A percentile compares a stretch with the other conserved stretches of the same genome.
Conservation (phyloP, 1,140 invertebrate species). For the Hestina assimilis region DNA sequence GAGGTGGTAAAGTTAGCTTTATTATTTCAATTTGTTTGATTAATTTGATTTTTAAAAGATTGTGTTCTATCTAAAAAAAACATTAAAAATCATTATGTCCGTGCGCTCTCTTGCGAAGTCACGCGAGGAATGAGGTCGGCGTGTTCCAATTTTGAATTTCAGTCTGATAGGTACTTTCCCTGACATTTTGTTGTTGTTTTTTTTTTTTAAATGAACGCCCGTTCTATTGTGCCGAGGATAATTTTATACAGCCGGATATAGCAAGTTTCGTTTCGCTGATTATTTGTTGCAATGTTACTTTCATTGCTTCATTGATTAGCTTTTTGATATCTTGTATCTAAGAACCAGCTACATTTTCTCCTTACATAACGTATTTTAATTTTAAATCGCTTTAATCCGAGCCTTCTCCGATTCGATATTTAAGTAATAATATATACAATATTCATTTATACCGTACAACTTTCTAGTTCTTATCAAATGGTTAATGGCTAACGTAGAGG, state of each 20-base stretch:
- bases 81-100: conserved; percentile 59
- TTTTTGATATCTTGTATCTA: conserved; percentile 3
- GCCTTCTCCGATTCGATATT: not conserved
- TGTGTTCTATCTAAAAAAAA: conserved; percentile 49
- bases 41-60: not conserved
- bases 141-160: conserved; percentile 72
- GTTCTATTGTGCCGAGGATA: conserved; percentile 16
- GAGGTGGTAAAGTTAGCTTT: no score
- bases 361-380: conserved; percentile 22
- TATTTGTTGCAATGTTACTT: conserved; percentile 18
- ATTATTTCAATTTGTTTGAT: no score
- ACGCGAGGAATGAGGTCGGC: conserved; percentile 59
- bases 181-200: conserved; percentile 45
- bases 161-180: conserved; percentile 60
- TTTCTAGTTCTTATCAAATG: no score
- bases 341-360: conserved; percentile 18
- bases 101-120: conserved; percentile 53
- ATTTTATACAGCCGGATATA: conserved; percentile 19
- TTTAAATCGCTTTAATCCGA: conserved; percentile 1
- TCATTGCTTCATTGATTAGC: conserved; percentile 23
- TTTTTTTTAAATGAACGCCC: conserved; percentile 13
- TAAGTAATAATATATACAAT: no score
- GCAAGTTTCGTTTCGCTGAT: conserved; percentile 12
- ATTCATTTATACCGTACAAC: no score
- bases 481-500: no score